phyloP scores from a whole-genome alignment of 1,140 invertebrate genomes.

The Fopius arisanus region DNA sequence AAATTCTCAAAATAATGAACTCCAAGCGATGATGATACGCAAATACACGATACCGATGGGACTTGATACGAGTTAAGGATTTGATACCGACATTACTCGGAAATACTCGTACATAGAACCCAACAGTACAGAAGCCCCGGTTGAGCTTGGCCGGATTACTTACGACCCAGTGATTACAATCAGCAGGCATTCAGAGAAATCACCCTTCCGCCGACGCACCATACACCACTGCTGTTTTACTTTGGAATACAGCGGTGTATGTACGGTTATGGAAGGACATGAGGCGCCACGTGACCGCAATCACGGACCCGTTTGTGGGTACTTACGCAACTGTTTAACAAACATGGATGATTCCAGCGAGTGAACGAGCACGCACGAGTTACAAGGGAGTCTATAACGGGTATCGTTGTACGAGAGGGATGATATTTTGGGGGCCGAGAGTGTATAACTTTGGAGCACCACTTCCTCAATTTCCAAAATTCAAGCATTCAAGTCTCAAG shows the following conservation, averaged over 20 bases:
- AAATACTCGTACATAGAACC: neutral
- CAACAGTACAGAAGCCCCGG: neutral
- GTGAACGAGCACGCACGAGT: slow-evolving; percentile 6
- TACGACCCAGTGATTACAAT: slow-evolving; percentile 63
- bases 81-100: neutral
- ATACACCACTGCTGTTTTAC: slow-evolving; percentile 34
- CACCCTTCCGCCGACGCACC: slow-evolving; percentile 49
- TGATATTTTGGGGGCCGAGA: neutral
- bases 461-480: too few relatives aligned
- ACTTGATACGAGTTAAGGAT: slow-evolving; percentile 13
- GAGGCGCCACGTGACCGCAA: slow-evolving; percentile 64
- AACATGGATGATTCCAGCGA: slow-evolving; percentile 35
- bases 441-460: neutral
- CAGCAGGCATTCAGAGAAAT: slow-evolving; percentile 61
- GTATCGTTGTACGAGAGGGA: neutral
- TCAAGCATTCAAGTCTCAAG: too few relatives aligned
- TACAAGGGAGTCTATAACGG: neutral
- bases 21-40: neutral
- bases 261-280: slow-evolving; percentile 43
- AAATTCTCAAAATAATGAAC: neutral
- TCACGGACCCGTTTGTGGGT: slow-evolving; percentile 58
- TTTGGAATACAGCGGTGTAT: slow-evolving; percentile 27
- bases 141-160: slow-evolving; percentile 50
- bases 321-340: slow-evolving; percentile 59
- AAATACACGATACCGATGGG: slow-evolving; percentile 22